Conservation (phyloP, 2,888 invertebrate genomes). For the Graphium colonna region DNA sequence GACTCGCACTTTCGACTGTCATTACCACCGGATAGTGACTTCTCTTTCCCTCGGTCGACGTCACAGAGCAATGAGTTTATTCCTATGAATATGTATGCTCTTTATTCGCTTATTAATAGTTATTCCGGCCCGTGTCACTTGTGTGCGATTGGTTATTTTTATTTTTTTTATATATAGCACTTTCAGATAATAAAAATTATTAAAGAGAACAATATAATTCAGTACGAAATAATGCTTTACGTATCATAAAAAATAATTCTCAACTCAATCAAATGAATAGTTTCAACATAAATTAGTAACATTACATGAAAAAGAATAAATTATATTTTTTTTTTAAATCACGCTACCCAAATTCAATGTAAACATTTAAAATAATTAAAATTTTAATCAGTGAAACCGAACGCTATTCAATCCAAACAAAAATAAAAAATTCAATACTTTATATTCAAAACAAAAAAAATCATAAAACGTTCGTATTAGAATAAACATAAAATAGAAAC, state of each 20-base stretch:
- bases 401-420: no score
- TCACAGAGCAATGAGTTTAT: conserved; percentile 39
- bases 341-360: no score
- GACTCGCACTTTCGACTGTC: conserved; percentile 49
- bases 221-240: neutral
- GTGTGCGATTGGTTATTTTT: neutral
- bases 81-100: conserved; percentile 11
- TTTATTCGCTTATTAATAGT: conserved; percentile 1
- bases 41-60: conserved; percentile 58
- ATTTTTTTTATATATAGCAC: neutral
- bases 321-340: no score
- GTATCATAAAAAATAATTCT: neutral
- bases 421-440: no score
- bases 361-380: no score
- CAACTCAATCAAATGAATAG: neutral
- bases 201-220: no score
- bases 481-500: conserved; percentile 38
- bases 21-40: conserved; percentile 49
- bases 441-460: no score
- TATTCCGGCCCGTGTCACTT: neutral
- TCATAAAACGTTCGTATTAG: neutral
- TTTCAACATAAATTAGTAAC: no score
- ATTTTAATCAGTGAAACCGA: no score
- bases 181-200: no score
- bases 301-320: no score